Base-by-base conservation (phyloP, 2,113 vertebrate species). In the Meles meles region DNA sequence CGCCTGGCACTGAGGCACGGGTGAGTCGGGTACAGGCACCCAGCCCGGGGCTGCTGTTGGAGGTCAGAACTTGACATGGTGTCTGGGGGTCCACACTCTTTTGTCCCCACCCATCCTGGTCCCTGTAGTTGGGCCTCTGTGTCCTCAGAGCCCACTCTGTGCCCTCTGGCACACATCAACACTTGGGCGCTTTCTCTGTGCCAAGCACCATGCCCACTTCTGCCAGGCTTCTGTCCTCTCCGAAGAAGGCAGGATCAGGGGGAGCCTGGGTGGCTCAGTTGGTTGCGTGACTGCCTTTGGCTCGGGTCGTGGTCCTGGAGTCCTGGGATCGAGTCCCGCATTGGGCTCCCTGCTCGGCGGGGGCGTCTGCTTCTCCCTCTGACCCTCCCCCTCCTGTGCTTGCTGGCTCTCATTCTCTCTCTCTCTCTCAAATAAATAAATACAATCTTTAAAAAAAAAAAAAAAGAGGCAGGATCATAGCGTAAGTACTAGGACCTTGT, bases 1-100 rank as follows among this genome's bases (percentile, higher is more conserved):
- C 98, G 97, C 55, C 49, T 99, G 86, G 99, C 99, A 0, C 98
- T 99, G 31, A 98, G 99, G 94, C 98, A 98, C 8, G 99, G 99
- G 99, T 99, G 96, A 98, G 99, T 59, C 4, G 4, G 29, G 0
- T 7, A 23, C 2, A 2, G 82, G 31, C 15, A 10, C 39, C 49
- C 37, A 49, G 15, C 9, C 52, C 3, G 0, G 4, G 27, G 49
- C 31, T 76, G 67, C n/a, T 61, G 27, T 20, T 17, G 20, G 21
- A 14, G 31, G 15, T 23, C 25, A 31, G 52, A 63, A 42, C 2
- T 2, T 27, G 29, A 25, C 67, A n/a, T 15, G 7, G 27, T 3
- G 0, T 8, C 88, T 34, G 52, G 29, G 47, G 59, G 7, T 21
- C 47, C 6, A 7, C 49, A 0, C 14, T 37, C 82, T 55, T 57